Conservation (phyloP, 2,797 vertebrate species). For the Myiothlypis chrysogaster region DNA sequence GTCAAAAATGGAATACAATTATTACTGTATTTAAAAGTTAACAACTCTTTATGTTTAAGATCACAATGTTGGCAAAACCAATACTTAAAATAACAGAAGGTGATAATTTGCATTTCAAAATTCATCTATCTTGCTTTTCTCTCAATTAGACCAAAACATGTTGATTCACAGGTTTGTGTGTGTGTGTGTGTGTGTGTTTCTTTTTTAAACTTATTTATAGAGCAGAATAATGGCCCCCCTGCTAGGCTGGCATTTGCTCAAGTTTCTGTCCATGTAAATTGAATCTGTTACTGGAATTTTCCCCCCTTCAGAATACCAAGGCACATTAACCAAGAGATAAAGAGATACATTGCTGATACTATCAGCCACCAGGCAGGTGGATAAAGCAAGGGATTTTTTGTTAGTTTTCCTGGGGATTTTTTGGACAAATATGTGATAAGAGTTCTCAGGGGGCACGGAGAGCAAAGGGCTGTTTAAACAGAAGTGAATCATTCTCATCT, state of each 20-base stretch:
- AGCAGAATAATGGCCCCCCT: constrained; percentile 79
- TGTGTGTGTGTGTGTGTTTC: constrained; percentile 70
- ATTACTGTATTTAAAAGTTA: constrained; percentile 32
- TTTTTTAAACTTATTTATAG: constrained; percentile 83
- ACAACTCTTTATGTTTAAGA: constrained; percentile 66
- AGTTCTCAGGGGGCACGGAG: constrained; percentile 62
- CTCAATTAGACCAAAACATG: constrained; percentile 87
- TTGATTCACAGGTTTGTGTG: constrained; percentile 81
- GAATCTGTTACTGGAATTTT: constrained; percentile 90
- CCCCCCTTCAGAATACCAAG: constrained; percentile 87
- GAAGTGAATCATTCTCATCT: constrained; percentile 70
- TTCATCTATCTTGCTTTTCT: constrained; percentile 77
- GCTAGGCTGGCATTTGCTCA: constrained; percentile 81
- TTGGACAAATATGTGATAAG: constrained; percentile 72
- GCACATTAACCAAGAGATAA: constrained; percentile 85
- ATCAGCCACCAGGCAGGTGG: constrained; percentile 75
- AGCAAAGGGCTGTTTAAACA: constrained; percentile 77
- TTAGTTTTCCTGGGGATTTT: constrained; percentile 59
- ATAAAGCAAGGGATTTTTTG: constrained; percentile 59
- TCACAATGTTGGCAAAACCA: constrained; percentile 63
- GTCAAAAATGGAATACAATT: neutral
- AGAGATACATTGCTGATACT: constrained; percentile 73
- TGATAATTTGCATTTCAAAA: constrained; percentile 82
- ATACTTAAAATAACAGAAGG: constrained; percentile 78
- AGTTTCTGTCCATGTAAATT: constrained; percentile 91